Percentiles rank a stretch among this genome's conserved stretches.
phyloP scores from a whole-genome alignment of 2,113 vertebrate species.

The Triplophysa tibetana region DNA sequence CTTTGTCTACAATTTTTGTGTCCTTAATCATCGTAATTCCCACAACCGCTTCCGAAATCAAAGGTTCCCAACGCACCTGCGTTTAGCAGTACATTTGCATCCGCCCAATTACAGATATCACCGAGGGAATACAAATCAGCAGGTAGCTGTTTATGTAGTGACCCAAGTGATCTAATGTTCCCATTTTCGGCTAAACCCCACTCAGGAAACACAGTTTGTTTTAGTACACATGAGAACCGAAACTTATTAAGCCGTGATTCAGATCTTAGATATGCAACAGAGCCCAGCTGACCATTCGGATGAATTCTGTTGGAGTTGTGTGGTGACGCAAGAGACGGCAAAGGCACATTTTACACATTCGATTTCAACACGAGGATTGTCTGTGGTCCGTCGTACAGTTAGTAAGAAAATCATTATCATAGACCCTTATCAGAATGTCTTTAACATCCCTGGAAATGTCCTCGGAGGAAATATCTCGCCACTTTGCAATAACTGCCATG shows the following conservation, averaged over 20 bases:
- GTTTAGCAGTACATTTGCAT: background rate
- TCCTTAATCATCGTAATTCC: background rate
- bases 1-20: background rate
- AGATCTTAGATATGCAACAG: too few species aligned
- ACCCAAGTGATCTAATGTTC: background rate
- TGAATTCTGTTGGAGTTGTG: too few species aligned
- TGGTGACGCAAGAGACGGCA: too few species aligned
- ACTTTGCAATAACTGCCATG: background rate
- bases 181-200: too few species aligned
- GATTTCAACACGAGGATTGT: background rate
- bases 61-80: background rate
- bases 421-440: slow-evolving; percentile 7
- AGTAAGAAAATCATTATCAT: slow-evolving; percentile 3
- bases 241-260: too few species aligned
- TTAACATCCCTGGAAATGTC: slow-evolving; percentile 4
- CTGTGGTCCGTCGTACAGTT: background rate
- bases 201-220: too few species aligned
- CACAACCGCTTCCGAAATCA: background rate
- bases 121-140: background rate
- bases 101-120: background rate
- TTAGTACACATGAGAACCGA: too few species aligned
- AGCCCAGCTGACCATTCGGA: too few species aligned
- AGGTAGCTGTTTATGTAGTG: background rate
- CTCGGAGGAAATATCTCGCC: background rate
- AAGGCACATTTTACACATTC: background rate